Conservation (phyloP, 30 jellyfish, hydroid and myxozoan genomes). For the Cassiopea xamachana region DNA sequence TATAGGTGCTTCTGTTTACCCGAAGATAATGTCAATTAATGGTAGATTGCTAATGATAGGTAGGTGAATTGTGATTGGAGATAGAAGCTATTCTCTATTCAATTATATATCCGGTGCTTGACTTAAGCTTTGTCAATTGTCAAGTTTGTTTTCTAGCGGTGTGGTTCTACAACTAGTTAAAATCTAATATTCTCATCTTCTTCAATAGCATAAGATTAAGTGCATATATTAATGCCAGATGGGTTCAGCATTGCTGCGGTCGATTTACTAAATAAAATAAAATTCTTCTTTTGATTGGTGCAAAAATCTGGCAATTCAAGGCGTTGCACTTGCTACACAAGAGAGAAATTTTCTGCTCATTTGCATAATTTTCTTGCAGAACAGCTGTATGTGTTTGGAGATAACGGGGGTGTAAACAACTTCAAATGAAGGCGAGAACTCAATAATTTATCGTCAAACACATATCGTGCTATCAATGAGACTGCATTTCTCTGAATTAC, state of each 20-base stretch:
- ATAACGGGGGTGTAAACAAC: neutral
- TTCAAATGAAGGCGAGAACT: neutral
- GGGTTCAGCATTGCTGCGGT: neutral
- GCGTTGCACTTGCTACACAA: neutral
- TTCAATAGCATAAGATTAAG: neutral
- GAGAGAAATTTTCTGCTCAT: neutral
- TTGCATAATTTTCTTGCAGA: neutral
- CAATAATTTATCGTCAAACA: too few relatives aligned
- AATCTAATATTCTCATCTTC: neutral
- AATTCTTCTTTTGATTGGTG: neutral
- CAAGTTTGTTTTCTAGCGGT: neutral
- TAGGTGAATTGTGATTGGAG: neutral
- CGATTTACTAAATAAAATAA: neutral
- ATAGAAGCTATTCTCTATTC: conserved; percentile 7
- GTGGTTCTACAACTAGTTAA: neutral
- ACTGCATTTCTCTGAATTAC: too few relatives aligned
- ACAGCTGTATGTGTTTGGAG: neutral
- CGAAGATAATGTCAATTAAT: conserved; percentile 16
- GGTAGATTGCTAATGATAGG: neutral
- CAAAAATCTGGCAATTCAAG: neutral
- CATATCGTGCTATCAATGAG: too few relatives aligned
- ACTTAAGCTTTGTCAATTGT: neutral
- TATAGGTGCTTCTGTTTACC: conserved; percentile 22
- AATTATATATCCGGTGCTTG: conserved; percentile 34
- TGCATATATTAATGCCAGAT: neutral